Base-by-base conservation (phyloP, 2,113 vertebrate genomes). In the Excalfactoria chinensis region DNA sequence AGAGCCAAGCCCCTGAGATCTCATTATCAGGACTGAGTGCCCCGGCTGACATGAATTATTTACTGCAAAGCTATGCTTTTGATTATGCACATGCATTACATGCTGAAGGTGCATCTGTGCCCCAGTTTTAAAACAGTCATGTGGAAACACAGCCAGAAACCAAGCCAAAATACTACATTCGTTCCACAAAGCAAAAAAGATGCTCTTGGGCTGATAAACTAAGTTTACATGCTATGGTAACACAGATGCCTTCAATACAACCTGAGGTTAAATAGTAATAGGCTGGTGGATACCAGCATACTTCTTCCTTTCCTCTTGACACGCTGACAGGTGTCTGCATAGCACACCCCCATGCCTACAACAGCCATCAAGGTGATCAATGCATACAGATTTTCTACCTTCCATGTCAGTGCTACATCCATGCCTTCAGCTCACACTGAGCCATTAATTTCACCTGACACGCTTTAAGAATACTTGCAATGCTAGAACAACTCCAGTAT, bases 11-110 rank as follows among this genome's bases (percentile, higher is more conserved):
- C 97, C 97, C 82, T 71, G 97, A 98, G 98, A 98, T 89, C 98
- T 98, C 98, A 98, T 98, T 98, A 98, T 92, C 89, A 89, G 80
- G 69, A 86, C 93, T 86, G 84, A 78, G 93, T 58, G 88, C 93
- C 96, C 93, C 85, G 91, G 92, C 77, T 85, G 95, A 83, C 93
- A 96, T 97, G 91, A 97, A 97, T 98, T 96, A 98, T 97, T 98
- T 93, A 97, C 95, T 63, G 81, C 84, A 72, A 94, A 81, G 69
- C 95, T 77, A 63, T 80, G 89, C 82, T 93, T 95, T 78, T 93
- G 89, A 97, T 91, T 88, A 95, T 58, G 86, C 89, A 77, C 84
- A 89, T 28, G 67, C 77, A 90, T 83, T 91, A 68, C 19, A 70
- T 44, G 41, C 76, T 22, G 71, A 92, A 89, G 84, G 94, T 94